Percentiles rank a stretch among this genome's conserved stretches.
phyloP scores from a whole-genome alignment of 2,797 vertebrate genomes.

The Siniperca obscura region DNA sequence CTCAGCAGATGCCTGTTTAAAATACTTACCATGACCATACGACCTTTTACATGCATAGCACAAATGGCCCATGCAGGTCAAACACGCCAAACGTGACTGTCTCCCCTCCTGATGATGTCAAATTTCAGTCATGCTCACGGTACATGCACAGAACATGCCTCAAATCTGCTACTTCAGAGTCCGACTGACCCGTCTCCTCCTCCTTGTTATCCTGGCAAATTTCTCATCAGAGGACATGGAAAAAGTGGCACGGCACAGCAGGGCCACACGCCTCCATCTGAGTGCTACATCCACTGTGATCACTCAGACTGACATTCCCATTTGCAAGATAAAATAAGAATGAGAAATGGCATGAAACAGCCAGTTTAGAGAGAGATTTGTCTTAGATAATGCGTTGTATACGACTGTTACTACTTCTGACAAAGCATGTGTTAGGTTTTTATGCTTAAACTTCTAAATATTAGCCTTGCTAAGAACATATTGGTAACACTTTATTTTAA shows the following conservation, averaged over 20 bases:
- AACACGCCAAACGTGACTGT: slow-evolving; percentile 27
- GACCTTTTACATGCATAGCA: slow-evolving; percentile 34
- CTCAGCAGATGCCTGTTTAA: slow-evolving; percentile 35
- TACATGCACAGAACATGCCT: background rate
- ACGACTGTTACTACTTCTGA: background rate
- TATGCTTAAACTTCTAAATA: background rate
- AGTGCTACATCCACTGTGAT: background rate
- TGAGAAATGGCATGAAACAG: background rate
- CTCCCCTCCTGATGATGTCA: slow-evolving; percentile 17
- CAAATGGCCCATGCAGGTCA: slow-evolving; percentile 34
- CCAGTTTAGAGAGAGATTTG: background rate
- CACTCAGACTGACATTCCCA: background rate
- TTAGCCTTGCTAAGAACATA: background rate
- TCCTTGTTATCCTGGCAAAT: slow-evolving; percentile 2
- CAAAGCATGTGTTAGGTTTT: background rate
- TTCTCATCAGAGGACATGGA: slow-evolving; percentile 2
- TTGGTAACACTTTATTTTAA: background rate
- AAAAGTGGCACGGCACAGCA: background rate
- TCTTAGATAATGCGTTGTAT: background rate
- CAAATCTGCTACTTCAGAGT: background rate
- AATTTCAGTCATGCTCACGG: background rate
- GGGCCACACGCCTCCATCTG: background rate
- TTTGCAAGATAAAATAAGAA: slow-evolving; percentile 4
- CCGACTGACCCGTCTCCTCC: background rate
- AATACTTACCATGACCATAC: slow-evolving; percentile 44